These are phyloP conservation scores for Perodicticus potto DNA, from an alignment of 2,797 vertebrate species.

Conservation along the genomic window DNA sequence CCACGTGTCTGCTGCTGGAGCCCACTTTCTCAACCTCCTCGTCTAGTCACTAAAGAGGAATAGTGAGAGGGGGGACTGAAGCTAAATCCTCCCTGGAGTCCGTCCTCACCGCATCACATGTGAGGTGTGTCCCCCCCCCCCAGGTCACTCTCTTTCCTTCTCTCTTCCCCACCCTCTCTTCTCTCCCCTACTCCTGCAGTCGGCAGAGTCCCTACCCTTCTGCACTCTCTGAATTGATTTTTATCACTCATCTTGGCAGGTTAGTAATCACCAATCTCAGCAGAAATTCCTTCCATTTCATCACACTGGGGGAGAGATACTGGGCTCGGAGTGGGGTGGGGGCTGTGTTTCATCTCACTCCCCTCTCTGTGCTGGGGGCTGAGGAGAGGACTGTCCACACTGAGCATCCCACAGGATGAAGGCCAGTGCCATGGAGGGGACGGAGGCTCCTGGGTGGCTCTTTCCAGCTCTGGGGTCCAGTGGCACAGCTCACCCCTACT, in stretches of 20 bases:
- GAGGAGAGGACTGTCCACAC: accelerated
- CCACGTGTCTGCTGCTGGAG: accelerated
- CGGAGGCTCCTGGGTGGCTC: background rate
- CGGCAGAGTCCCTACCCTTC: background rate
- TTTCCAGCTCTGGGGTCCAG: background rate
- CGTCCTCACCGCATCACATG: accelerated
- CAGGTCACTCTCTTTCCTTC: background rate
- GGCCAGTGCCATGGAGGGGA: background rate
- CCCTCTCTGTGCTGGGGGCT: background rate
- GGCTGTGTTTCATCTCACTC: background rate
- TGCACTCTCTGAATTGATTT: conserved; percentile 58
- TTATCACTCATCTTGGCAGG: conserved; percentile 61
- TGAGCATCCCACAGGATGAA: background rate
- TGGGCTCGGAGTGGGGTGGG: background rate
- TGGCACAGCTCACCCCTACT: too few relatives aligned
- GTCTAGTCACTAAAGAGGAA: background rate
- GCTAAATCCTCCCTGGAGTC: background rate
- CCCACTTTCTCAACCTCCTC: background rate
- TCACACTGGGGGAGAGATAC: background rate
- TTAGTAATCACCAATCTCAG: conserved; percentile 69
- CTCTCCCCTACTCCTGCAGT: background rate
- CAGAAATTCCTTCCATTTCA: conserved; percentile 73
- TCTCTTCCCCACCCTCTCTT: background rate
- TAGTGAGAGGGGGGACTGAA: background rate
- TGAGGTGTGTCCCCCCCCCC: too few relatives aligned